Evolutionary conservation across 2,888 invertebrate genomes (phyloP), one percentile per base, ranked within the genome.

Genomic region (Nomada hirtipes): DNA sequence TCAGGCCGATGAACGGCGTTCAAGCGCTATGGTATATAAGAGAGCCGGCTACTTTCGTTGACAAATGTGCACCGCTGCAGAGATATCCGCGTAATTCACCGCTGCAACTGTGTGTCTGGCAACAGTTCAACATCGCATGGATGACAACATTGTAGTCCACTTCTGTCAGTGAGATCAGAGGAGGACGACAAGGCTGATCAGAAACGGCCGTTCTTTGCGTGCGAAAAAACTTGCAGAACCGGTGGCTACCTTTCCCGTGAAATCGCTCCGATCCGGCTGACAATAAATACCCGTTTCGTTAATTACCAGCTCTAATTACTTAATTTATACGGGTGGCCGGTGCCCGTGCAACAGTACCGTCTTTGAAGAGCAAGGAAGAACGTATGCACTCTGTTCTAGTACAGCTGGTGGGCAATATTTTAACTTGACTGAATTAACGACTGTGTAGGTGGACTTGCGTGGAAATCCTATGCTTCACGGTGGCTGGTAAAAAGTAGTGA

Each of bases 231-330:
- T 18, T 15, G 65, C 18, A 36, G 36, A 23, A 71, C 60, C 65
- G 47, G 60, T 70, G 55, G 53, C 71, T 71, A 50, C 77, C 65
- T 67, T 53, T 71, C 42, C 42, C 50, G 65, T 67, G 50, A 79
- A 77, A 69, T 79, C 57, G 67, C 63, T 57, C 47, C 64, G 29
- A 52, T 65, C 44, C 70, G 29, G 29, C 13, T 55, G 29, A 47
- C 15, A 44, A 47, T 13, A 10, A 44, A 47, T 13, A 10, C 70
- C 52, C 65, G 64, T 60, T 65, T 61, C 65, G 60, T 64, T 76
- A 79, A 79, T 79, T 79, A 79, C 64, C 10, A n/a, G 9, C 4
- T 13, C 44, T 76, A 70, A 70, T 71, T 57, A 65, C 76, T 79
- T 60, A 59, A 79, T 76, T 76, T 50, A 53, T 26, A 26, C 29